These are phyloP conservation scores for Phenganax subtilis DNA, from an alignment of 92 coral and sea anemone genomes.

Conservation along the genomic window DNA sequence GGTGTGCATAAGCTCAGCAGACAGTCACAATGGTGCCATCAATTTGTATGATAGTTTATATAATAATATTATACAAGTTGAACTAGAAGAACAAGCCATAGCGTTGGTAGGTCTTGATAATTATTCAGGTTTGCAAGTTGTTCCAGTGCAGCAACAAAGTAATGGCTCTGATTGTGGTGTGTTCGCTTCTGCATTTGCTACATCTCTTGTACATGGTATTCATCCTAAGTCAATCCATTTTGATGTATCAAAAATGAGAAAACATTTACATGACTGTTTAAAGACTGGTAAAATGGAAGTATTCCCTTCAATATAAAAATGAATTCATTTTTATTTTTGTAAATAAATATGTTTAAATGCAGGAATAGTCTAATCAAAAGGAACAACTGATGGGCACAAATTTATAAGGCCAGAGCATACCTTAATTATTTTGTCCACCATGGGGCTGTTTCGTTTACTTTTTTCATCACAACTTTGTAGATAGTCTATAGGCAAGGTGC, in stretches of 20 bases:
- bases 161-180: conserved; percentile 55
- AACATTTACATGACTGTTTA: conserved; percentile 42
- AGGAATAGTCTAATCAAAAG: conserved; percentile 42
- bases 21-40: conserved; percentile 44
- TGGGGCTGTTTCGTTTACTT: conserved; percentile 25
- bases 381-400: conserved; percentile 47
- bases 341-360: background rate
- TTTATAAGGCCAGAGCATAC: conserved; percentile 40
- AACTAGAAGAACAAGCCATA: conserved; percentile 44
- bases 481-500: conserved; percentile 13
- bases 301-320: background rate
- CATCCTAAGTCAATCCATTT: conserved; percentile 42
- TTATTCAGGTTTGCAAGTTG: conserved; percentile 46
- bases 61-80: conserved; percentile 32
- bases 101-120: conserved; percentile 42
- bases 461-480: conserved; percentile 20
- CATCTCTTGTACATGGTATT: conserved; percentile 46
- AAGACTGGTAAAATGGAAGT: conserved; percentile 27
- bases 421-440: conserved; percentile 45
- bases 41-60: conserved; percentile 49
- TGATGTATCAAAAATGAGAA: conserved; percentile 45
- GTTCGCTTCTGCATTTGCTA: conserved; percentile 48
- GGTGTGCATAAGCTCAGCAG: conserved; percentile 30
- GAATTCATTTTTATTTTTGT: background rate
- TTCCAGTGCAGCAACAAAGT: conserved; percentile 50